Conservation (phyloP, 2,888 invertebrate genomes). For the Bibio marci region DNA sequence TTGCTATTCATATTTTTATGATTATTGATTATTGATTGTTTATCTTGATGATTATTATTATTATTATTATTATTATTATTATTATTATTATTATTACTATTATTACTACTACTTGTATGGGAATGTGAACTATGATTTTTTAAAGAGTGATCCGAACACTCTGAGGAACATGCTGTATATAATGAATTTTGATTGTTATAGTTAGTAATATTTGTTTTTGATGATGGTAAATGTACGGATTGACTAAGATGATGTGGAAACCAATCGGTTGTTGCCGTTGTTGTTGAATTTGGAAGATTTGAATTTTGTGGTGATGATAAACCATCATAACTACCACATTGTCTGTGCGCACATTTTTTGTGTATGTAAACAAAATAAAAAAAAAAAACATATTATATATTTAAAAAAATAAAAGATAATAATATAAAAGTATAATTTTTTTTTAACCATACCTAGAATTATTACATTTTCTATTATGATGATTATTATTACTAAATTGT, state of each 20-base stretch:
- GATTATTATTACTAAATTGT: constrained; percentile 19
- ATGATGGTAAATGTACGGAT: no score
- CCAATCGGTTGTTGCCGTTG: no score
- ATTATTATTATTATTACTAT: not conserved
- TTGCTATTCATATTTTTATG: not conserved
- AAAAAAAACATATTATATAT: no score
- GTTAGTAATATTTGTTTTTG: constrained; percentile 2
- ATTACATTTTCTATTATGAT: constrained; percentile 17
- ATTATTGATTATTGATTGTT: no score
- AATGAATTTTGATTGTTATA: constrained; percentile 21
- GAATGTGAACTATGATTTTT: constrained; percentile 13
- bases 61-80: not conserved
- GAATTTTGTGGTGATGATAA: constrained; percentile 26
- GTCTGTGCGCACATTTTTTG: constrained; percentile 12
- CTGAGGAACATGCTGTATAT: constrained; percentile 27
- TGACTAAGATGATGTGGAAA: no score
- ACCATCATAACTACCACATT: constrained; percentile 29
- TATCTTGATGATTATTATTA: not conserved
- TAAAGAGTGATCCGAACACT: constrained; percentile 28
- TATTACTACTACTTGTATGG: not conserved
- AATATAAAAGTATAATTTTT: no score
- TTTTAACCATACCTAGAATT: constrained; percentile 21
- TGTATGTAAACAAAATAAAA: no score
- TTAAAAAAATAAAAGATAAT: no score
- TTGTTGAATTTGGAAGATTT: constrained; percentile 11